Evolutionary conservation across 2,888 invertebrate genomes (phyloP).

Genomic region (Furcula furcula): DNA sequence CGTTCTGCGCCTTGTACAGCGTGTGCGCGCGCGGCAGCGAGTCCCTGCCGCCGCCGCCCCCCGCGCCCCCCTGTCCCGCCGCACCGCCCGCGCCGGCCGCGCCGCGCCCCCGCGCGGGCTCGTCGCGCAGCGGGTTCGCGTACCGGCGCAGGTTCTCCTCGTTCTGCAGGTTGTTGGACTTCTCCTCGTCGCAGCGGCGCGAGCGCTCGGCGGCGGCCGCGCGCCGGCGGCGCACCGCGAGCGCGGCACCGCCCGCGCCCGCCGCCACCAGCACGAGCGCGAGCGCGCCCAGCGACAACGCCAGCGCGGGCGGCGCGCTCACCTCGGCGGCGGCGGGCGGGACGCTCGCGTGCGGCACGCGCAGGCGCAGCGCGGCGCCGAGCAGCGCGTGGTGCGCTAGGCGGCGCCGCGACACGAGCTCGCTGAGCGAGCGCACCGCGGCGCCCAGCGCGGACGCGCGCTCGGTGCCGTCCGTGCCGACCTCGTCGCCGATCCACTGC

Average conservation of each 20-base stretch:
- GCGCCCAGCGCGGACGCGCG: slow-evolving; percentile 48
- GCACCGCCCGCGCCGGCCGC: slow-evolving; percentile 83
- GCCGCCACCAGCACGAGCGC: slow-evolving; percentile 31
- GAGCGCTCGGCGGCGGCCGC: slow-evolving; percentile 77
- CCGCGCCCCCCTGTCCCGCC: slow-evolving; percentile 78
- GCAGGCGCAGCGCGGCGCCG: slow-evolving; percentile 63
- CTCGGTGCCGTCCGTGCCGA: slow-evolving; percentile 44
- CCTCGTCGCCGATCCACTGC: slow-evolving; percentile 71
- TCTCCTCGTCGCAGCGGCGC: slow-evolving; percentile 89
- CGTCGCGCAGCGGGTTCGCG: slow-evolving; percentile 89
- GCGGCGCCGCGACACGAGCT: slow-evolving; percentile 63
- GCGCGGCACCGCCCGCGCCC: slow-evolving; percentile 58
- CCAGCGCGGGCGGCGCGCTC: slow-evolving; percentile 44
- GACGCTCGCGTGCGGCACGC: slow-evolving; percentile 41
- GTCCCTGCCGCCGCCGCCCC: slow-evolving; percentile 67
- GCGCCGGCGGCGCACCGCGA: slow-evolving; percentile 43
- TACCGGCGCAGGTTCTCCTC: slow-evolving; percentile 93
- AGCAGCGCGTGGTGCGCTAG: slow-evolving; percentile 63
- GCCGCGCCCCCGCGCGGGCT: slow-evolving; percentile 73
- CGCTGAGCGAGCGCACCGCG: slow-evolving; percentile 62
- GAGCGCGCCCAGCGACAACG: slow-evolving; percentile 33
- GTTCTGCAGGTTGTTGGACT: slow-evolving; percentile 95
- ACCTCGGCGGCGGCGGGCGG: slow-evolving; percentile 67
- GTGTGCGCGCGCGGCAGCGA: slow-evolving; percentile 82
- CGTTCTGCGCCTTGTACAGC: slow-evolving; percentile 92